These are phyloP conservation scores for Etheostoma cragini DNA, from an alignment of 2,113 vertebrate genomes.

Conservation along the genomic window DNA sequence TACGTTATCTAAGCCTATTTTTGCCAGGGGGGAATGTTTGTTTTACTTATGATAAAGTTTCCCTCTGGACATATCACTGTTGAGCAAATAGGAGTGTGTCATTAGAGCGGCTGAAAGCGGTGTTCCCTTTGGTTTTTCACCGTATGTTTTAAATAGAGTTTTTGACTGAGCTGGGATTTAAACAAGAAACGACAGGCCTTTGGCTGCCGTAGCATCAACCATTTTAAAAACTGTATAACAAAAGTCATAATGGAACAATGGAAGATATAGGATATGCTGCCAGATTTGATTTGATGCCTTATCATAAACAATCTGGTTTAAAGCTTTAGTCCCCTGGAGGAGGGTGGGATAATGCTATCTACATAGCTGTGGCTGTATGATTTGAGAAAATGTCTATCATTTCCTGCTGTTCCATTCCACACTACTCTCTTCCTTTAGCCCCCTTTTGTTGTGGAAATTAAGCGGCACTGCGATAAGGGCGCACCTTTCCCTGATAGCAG, in stretches of 20 bases:
- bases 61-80: constrained; percentile 43
- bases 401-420: constrained; percentile 51
- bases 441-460: constrained; percentile 79
- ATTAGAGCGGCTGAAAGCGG: constrained; percentile 58
- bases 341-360: constrained; percentile 41
- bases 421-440: constrained; percentile 22
- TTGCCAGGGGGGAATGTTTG: constrained; percentile 58
- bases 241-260: constrained; percentile 28
- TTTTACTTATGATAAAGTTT: constrained; percentile 70
- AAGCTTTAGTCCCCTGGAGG: constrained; percentile 55
- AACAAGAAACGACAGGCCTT: constrained; percentile 77
- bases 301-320: constrained; percentile 65
- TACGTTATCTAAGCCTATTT: constrained; percentile 62
- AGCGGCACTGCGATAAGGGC: constrained; percentile 82
- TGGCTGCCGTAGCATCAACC: constrained; percentile 33
- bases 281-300: constrained; percentile 66
- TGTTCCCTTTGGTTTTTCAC: constrained; percentile 73
- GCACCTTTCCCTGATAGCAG: constrained; percentile 83
- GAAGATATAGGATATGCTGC: constrained; percentile 34
- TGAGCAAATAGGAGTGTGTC: constrained; percentile 50
- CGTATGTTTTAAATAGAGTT: constrained; percentile 81
- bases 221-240: constrained; percentile 34
- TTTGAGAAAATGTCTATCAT: constrained; percentile 63
- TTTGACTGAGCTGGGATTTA: constrained; percentile 67
- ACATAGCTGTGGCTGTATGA: constrained; percentile 60